A percentile compares a stretch with the other conserved stretches of the same genome.
These are phyloP conservation scores for Polypterus bichir DNA, from an alignment of 2,113 vertebrate species.

Conservation along the genomic window DNA sequence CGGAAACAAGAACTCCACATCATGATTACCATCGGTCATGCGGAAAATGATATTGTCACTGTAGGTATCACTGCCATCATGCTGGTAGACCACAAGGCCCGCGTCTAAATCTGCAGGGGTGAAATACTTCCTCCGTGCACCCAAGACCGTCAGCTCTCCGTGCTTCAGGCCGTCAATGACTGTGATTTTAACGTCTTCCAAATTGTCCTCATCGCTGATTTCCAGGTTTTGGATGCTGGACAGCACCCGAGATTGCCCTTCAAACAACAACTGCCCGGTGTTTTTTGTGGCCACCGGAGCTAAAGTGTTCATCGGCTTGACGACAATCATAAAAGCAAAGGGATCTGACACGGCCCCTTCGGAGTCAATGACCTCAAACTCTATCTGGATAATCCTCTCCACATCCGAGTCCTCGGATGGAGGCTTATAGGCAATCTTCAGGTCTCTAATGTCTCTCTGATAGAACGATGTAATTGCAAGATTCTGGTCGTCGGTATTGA, in stretches of 20 bases:
- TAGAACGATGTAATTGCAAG: conserved; percentile 49
- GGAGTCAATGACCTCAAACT: conserved; percentile 55
- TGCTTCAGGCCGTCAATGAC: conserved; percentile 50
- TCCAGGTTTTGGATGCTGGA: conserved; percentile 48
- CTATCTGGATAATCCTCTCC: conserved; percentile 58
- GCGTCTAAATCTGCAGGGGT: conserved; percentile 47
- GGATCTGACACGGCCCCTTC: conserved; percentile 53
- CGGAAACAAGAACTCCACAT: conserved; percentile 63
- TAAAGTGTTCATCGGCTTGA: conserved; percentile 61
- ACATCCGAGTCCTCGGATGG: conserved; percentile 40
- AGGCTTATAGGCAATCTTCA: conserved; percentile 65
- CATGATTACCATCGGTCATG: conserved; percentile 55
- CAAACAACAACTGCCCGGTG: conserved; percentile 58
- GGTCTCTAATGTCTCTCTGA: conserved; percentile 48
- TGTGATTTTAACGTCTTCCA: conserved; percentile 51
- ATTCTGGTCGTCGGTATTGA: conserved; percentile 61
- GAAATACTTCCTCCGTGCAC: conserved; percentile 42
- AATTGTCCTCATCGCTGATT: conserved; percentile 57
- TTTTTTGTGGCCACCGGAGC: conserved; percentile 52
- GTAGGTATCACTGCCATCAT: conserved; percentile 60
- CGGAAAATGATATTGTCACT: conserved; percentile 64
- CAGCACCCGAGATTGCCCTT: conserved; percentile 56
- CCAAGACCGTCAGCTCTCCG: conserved; percentile 43
- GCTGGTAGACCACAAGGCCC: conserved; percentile 56
- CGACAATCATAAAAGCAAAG: conserved; percentile 62